phyloP scores from a whole-genome alignment of 2,888 invertebrate species.

The Drosophila setosimentum region DNA sequence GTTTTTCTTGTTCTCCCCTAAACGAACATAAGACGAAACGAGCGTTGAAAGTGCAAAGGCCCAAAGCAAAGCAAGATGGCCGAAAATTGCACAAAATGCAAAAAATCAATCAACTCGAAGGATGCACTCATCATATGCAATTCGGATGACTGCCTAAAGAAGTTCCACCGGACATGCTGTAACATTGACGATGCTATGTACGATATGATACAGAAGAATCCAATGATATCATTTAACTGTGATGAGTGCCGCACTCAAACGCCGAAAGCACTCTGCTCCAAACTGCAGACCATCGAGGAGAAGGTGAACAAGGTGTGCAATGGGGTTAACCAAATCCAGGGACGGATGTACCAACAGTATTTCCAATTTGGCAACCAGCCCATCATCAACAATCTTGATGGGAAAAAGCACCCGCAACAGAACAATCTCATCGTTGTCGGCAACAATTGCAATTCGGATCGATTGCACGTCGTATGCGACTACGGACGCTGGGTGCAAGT shows the following conservation, averaged over 20 bases:
- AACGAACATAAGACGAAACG: slow-evolving; percentile 1
- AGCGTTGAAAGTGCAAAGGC: slow-evolving; percentile 30
- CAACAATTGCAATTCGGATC: slow-evolving; percentile 83
- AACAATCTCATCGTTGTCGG: slow-evolving; percentile 82
- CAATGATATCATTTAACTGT: slow-evolving; percentile 82
- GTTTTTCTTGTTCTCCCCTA: slow-evolving; percentile 43
- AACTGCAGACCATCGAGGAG: slow-evolving; percentile 82
- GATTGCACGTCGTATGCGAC: slow-evolving; percentile 83
- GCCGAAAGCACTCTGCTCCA: slow-evolving; percentile 77
- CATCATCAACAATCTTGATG: slow-evolving; percentile 68
- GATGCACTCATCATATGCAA: slow-evolving; percentile 80
- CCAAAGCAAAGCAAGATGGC: slow-evolving; percentile 71
- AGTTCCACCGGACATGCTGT: slow-evolving; percentile 81
- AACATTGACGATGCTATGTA: slow-evolving; percentile 81
- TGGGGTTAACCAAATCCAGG: slow-evolving; percentile 82
- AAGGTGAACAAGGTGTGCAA: slow-evolving; percentile 83
- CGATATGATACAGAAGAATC: slow-evolving; percentile 83
- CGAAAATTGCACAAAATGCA: slow-evolving; percentile 83
- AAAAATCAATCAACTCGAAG: slow-evolving; percentile 81
- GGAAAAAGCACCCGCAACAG: slow-evolving; percentile 80
- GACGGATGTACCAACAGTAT: slow-evolving; percentile 83
- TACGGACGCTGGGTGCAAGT: slow-evolving; percentile 83
- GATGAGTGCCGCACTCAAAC: slow-evolving; percentile 82
- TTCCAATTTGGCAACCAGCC: slow-evolving; percentile 82
- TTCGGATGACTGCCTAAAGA: slow-evolving; percentile 79